Conservation (phyloP, 2,888 invertebrate genomes). For the Drymonia ruficornis region DNA sequence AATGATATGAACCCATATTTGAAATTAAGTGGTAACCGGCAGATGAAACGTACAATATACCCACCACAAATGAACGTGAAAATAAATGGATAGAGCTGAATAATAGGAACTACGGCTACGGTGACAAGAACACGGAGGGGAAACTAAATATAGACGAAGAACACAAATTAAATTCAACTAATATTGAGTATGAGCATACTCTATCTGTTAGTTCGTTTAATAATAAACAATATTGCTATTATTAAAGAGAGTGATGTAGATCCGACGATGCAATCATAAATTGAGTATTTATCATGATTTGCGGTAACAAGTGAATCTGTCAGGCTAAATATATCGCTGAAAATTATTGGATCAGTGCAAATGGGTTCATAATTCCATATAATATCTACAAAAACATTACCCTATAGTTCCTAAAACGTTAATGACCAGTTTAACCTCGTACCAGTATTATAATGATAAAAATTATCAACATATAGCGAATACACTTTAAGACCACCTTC, state of each 20-base stretch:
- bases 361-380: no score
- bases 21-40: conserved; percentile 21
- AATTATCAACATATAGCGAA: conserved; percentile 24
- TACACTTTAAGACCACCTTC: conserved; percentile 45
- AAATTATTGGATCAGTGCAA: no score
- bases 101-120: conserved; percentile 6
- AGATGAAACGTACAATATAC: conserved; percentile 3
- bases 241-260: neutral
- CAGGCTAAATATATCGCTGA: no score
- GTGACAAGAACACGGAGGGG: conserved; percentile 29
- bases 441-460: conserved; percentile 18
- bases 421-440: conserved; percentile 1
- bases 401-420: neutral
- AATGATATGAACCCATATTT: conserved; percentile 19
- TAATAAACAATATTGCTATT: neutral
- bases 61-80: neutral
- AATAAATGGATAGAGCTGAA: conserved; percentile 14
- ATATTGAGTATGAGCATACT: neutral
- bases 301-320: no score
- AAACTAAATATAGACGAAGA: conserved; percentile 19
- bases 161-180: conserved; percentile 4
- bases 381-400: no score
- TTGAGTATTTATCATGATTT: neutral
- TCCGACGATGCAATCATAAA: neutral
- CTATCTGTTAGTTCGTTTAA: neutral